Conservation (phyloP, 2,797 vertebrate genomes). For the Garrulus glandarius region DNA sequence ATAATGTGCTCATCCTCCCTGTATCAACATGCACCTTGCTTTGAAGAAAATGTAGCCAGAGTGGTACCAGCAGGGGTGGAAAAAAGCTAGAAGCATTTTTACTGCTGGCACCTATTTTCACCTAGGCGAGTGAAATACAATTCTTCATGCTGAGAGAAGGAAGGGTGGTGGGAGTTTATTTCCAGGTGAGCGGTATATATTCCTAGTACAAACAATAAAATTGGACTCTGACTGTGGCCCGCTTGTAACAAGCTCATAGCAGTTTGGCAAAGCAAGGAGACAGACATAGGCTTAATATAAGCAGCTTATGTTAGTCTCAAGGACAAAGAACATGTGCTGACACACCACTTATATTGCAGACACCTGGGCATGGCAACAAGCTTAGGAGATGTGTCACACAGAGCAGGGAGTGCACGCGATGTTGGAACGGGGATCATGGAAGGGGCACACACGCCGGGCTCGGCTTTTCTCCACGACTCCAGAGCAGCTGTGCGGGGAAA, state of each 20-base stretch:
- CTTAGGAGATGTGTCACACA: not conserved
- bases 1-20: not conserved
- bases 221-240: not conserved
- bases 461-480: not conserved
- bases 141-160: not conserved
- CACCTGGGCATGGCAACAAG: not conserved
- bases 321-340: not conserved
- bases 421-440: rapidly evolving
- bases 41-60: not conserved
- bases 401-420: rapidly evolving
- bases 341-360: not conserved
- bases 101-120: not conserved
- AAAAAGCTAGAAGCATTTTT: not conserved
- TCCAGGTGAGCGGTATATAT: not conserved
- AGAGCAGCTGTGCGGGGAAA: not conserved
- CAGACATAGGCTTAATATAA: not conserved
- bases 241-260: not conserved
- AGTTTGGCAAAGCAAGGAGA: not conserved
- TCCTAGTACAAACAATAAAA: not conserved
- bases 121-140: not conserved
- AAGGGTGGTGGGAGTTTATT: not conserved
- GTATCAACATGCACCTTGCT: rapidly evolving
- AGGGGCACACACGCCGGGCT: rapidly evolving
- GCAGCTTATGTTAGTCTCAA: not conserved
- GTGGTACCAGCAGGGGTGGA: rapidly evolving